These are phyloP conservation scores for Lichenostomus cassidix DNA, from an alignment of 2,113 vertebrate genomes.

Conservation along the genomic window DNA sequence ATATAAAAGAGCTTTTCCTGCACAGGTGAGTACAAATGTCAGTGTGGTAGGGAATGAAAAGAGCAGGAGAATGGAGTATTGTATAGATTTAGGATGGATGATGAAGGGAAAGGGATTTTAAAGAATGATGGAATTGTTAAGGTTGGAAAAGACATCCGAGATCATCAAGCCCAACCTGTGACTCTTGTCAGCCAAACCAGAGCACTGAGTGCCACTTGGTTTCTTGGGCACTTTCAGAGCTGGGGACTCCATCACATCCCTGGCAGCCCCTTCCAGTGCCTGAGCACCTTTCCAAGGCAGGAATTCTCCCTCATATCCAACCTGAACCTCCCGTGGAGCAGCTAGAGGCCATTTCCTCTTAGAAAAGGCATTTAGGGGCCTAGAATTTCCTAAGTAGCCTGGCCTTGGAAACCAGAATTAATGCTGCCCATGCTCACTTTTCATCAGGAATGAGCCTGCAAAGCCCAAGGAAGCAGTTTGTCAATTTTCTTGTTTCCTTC, in stretches of 20 bases:
- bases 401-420: neutral
- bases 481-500: neutral
- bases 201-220: neutral
- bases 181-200: neutral
- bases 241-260: neutral
- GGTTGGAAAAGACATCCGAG: neutral
- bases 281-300: neutral
- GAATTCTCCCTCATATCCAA: neutral
- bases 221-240: neutral
- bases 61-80: neutral
- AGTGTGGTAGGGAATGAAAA: fast-evolving
- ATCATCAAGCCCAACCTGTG: neutral
- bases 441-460: neutral
- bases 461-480: neutral
- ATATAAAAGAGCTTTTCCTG: neutral
- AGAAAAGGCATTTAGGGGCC: neutral
- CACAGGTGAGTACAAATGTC: neutral
- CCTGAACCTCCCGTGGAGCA: neutral
- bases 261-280: neutral
- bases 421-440: neutral
- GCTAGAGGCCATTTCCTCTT: neutral
- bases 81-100: neutral
- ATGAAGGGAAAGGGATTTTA: neutral
- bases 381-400: neutral
- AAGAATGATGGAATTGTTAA: neutral